Base-by-base conservation (phyloP, 2,113 vertebrate species). In the Dipodomys ordii region DNA sequence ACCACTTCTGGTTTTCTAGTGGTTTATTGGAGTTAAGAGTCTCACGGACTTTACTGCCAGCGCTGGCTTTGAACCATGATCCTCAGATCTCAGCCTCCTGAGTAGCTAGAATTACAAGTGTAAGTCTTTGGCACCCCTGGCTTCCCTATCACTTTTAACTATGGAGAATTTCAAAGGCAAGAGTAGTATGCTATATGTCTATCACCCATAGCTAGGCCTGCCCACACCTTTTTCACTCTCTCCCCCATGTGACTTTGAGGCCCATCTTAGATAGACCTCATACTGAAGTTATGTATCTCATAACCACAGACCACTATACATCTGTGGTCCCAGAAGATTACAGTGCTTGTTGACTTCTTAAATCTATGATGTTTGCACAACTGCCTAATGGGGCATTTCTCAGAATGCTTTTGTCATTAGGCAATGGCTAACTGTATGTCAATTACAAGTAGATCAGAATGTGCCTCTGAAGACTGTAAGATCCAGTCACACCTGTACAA, bases 401-500 rank as follows among this genome's bases (percentile, higher is more conserved):
- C 64, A n/a, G 90, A 77, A 68, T 60, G 32, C 13, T 3, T 49
- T 71, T 20, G 44, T 65, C 39, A 12, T 73, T 35, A 81, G 35
- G 57, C 53, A 49, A 12, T 22, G 30, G 22, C 28, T 68, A 77
- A 81, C 84, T 80, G 44, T 76, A 60, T 72, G 72, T 86, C 22
- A 79, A 65, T 71, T 15, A 53, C 79, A 92, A 93, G 72, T 91
- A 72, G 46, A 79, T 94, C 62, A 87, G 71, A 86, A 88, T 32
- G 69, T 78, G 30, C 30, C 44, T 69, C 7, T 53, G 79, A 78
- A 82, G 68, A 76, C 35, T 60, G 65, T 76, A 74, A 57, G 69
- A 32, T 16, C 30, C 8, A 10, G 73, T 86, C 35, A 57, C 35
- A 85, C 35, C 46, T 74, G 85, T 8, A 28, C 81, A 69, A 82